Conservation (phyloP, 2,888 invertebrate species). For the Dexiosoma caninum region DNA sequence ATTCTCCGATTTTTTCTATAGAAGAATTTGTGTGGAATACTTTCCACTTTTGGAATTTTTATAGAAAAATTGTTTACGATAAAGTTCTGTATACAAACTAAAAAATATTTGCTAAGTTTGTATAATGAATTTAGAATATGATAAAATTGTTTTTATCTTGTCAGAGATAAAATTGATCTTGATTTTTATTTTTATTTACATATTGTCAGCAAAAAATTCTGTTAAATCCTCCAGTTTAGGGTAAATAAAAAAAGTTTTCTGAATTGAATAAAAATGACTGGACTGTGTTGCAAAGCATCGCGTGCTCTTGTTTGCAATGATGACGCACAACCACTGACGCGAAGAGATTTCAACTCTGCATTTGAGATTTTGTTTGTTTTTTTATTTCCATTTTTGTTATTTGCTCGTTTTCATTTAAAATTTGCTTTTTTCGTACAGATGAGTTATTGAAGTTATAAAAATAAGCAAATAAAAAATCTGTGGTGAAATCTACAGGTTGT, state of each 20-base stretch:
- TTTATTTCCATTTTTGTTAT: too few relatives aligned
- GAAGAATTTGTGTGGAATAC: too few relatives aligned
- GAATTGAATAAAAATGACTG: neutral
- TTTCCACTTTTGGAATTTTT: neutral
- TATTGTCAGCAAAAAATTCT: neutral
- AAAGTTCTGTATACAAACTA: too few relatives aligned
- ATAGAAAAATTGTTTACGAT: neutral
- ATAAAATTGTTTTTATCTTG: too few relatives aligned
- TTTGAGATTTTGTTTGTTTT: constrained; percentile 9
- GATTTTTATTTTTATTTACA: neutral
- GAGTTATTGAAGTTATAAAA: constrained; percentile 47
- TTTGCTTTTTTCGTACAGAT: constrained; percentile 16
- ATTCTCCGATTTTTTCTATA: neutral
- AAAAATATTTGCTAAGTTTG: too few relatives aligned
- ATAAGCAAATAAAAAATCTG: neutral
- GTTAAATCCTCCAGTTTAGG: neutral
- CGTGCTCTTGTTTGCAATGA: constrained; percentile 63
- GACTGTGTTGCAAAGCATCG: constrained; percentile 55
- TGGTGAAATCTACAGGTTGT: constrained; percentile 60
- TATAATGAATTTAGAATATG: too few relatives aligned
- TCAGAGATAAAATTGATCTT: neutral
- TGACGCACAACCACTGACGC: constrained; percentile 60
- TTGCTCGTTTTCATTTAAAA: constrained; percentile 13
- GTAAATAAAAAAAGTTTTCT: neutral
- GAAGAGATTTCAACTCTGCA: constrained; percentile 44